Evolutionary conservation across 2,113 vertebrate genomes (phyloP), one percentile per base, ranked within the genome.

Genomic region (Geococcyx californianus): DNA sequence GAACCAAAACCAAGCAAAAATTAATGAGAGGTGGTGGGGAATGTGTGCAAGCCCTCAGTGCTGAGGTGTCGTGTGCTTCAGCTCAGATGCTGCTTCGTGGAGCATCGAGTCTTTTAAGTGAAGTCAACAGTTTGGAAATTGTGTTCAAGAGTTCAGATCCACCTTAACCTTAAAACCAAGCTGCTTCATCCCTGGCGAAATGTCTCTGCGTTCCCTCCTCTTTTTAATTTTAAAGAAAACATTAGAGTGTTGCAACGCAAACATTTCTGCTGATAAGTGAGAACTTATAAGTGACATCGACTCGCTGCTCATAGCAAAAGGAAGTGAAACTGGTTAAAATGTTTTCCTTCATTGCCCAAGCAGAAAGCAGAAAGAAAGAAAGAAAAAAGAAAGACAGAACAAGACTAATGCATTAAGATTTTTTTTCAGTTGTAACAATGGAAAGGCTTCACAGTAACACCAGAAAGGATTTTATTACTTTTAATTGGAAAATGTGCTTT

Each of bases 21-120:
- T 49, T 29, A 47, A 49, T 1, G 17, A 19, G 38, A 81, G 10
- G 13, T 60, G 33, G 19, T 0, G 4, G n/a, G 59, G 77, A 76
- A 68, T 3, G n/a, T 4, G 28, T 23, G 31, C 26, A 5, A 29
- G 28, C 2, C 20, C 12, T 7, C 26, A 2, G 62, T 1, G 21
- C 12, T 9, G 63, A 60, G 62, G 20, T 0, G 25, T 18, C 10
- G 47, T 11, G 47, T 49, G 47, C 21, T 10, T 25, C 8, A 17
- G 45, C 66, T 91, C 84, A 34, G 40, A 21, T 9, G 58, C 9
- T 69, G 60, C 47, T 81, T 51, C 47, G 14, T 4, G 15, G 4
- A 18, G 28, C 0, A 5, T 29, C 11, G 5, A 55, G n/a, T 1
- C 38, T 81, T 56, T 59, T 25, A 79, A 77, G 56, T 20, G 47